Percentiles rank a stretch among this genome's conserved stretches.
Conservation (phyloP, 1,140 invertebrate species). For the Monomorium pharaonis region DNA sequence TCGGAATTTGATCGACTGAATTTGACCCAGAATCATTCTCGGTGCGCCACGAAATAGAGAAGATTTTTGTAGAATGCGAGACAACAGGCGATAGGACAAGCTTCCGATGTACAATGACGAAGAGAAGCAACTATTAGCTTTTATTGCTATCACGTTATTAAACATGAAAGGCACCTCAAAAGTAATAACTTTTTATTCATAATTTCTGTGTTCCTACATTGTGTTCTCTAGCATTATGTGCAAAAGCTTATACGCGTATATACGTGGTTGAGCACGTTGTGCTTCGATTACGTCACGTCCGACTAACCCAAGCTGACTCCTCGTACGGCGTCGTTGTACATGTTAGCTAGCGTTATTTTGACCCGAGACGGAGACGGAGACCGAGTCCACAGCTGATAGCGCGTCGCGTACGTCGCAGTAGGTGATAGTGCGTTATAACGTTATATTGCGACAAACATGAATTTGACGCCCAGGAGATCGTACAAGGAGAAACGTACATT, state of each 20-base stretch:
- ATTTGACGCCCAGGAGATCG: conserved; percentile 69
- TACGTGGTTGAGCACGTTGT: background rate
- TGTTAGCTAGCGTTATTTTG: conserved; percentile 67
- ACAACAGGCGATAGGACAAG: too few relatives aligned
- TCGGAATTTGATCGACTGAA: background rate
- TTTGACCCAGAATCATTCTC: background rate
- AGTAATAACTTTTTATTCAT: too few relatives aligned
- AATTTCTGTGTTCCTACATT: too few relatives aligned
- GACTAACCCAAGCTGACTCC: conserved; percentile 43
- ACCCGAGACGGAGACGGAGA: conserved; percentile 41
- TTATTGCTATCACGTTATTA: too few relatives aligned
- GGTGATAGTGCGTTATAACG: conserved; percentile 43
- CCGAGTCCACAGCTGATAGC: conserved; percentile 64
- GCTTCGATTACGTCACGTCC: conserved; percentile 15
- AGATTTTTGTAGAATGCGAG: too few relatives aligned
- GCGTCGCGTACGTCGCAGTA: conserved; percentile 68
- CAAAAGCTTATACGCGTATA: too few relatives aligned
- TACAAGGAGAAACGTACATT: conserved; percentile 81
- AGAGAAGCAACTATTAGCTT: too few relatives aligned
- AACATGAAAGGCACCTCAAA: too few relatives aligned
- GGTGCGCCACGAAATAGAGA: too few relatives aligned
- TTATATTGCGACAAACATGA: conserved; percentile 74
- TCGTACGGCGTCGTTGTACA: conserved; percentile 22
- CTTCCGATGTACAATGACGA: too few relatives aligned
- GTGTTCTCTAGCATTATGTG: too few relatives aligned